Conservation (phyloP, 1,140 invertebrate species). For the Zelostemma sp. region DNA sequence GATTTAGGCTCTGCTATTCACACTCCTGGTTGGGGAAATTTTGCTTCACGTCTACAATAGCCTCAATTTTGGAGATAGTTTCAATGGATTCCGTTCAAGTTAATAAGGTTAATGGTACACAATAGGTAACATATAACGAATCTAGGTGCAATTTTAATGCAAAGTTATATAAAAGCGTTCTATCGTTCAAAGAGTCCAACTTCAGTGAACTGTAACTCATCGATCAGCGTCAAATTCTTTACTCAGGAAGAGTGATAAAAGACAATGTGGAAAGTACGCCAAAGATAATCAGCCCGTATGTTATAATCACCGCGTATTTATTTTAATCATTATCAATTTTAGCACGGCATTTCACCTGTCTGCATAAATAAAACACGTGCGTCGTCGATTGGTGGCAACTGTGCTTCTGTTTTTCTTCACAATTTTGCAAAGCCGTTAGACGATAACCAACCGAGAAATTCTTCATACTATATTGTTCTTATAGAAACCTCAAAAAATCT, state of each 20-base stretch:
- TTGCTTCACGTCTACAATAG: no score
- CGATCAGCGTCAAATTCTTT: conserved; percentile 32
- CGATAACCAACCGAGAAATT: background rate
- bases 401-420: background rate
- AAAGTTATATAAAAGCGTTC: no score
- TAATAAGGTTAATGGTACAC: no score
- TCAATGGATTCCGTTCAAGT: no score
- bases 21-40: no score
- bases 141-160: no score
- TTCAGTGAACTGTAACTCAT: conserved; percentile 34
- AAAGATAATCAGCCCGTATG: conserved; percentile 67
- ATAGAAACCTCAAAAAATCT: no score
- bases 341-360: conserved; percentile 60
- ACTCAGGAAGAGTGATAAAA: conserved; percentile 49
- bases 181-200: no score
- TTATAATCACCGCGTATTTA: conserved; percentile 65
- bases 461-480: no score
- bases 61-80: no score
- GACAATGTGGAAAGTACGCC: conserved; percentile 62
- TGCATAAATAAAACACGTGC: conserved; percentile 45
- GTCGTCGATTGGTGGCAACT: conserved; percentile 13
- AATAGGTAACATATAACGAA: no score
- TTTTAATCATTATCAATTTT: conserved; percentile 63
- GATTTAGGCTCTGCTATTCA: no score
- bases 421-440: conserved; percentile 4